phyloP scores from a whole-genome alignment of 2,888 invertebrate species.

The Himalopsyche japonica region DNA sequence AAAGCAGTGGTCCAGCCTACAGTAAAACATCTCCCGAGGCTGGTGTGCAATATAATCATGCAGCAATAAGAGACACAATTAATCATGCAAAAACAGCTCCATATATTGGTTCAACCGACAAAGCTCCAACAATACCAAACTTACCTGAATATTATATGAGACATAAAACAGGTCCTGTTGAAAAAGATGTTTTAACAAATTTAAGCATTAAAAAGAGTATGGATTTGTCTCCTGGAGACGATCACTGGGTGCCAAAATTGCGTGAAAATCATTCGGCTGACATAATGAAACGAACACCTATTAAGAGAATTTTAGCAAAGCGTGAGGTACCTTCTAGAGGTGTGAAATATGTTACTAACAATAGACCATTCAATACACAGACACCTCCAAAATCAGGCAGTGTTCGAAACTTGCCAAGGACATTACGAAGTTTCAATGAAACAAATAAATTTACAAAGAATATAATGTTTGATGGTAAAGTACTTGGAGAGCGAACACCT shows the following conservation, averaged over 20 bases:
- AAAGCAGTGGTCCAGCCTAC: neutral
- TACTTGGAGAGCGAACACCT: conserved; percentile 19
- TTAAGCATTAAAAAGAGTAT: neutral
- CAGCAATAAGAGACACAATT: conserved; percentile 7
- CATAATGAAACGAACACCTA: neutral
- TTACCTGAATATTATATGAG: conserved; percentile 18
- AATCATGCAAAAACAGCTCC: conserved; percentile 11
- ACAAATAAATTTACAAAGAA: conserved; percentile 21
- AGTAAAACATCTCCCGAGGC: too few species aligned
- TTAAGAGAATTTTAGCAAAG: neutral
- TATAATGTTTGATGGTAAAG: neutral
- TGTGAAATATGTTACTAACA: conserved; percentile 1
- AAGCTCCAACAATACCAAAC: conserved; percentile 9
- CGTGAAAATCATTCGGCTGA: neutral
- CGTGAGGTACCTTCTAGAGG: neutral
- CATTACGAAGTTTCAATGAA: conserved; percentile 26
- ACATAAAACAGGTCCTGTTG: neutral
- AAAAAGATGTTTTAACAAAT: neutral
- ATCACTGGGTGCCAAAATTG: conserved; percentile 8
- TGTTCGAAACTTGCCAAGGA: neutral
- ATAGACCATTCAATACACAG: neutral
- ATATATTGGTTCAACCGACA: neutral
- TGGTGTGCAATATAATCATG: neutral
- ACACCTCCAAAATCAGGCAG: neutral
- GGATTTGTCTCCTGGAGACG: neutral